These are phyloP conservation scores for Dinoponera quadriceps DNA, from an alignment of 1,140 invertebrate species.

Conservation along the genomic window DNA sequence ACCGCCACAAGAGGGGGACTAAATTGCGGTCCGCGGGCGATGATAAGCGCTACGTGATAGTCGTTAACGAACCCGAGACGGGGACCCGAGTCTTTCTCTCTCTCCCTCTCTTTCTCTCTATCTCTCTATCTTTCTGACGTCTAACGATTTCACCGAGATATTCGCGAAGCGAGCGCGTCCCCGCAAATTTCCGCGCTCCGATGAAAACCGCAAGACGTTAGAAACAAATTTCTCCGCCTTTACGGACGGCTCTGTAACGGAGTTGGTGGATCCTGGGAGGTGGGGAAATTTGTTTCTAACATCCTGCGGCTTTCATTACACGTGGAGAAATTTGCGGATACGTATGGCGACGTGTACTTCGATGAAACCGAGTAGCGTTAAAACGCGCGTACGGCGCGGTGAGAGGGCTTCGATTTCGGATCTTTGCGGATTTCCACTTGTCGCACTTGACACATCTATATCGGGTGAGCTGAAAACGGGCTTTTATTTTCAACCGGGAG, in stretches of 20 bases:
- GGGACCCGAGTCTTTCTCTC: neutral
- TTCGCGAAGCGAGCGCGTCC: slow-evolving; percentile 3
- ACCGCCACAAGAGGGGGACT: neutral
- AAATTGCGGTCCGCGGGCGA: slow-evolving; percentile 24
- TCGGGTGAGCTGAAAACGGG: too few species aligned
- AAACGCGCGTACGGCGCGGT: neutral
- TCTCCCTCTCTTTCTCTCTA: too few species aligned
- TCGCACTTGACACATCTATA: too few species aligned
- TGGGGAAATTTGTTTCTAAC: slow-evolving; percentile 39
- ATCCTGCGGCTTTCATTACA: slow-evolving; percentile 10
- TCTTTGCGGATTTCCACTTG: too few species aligned
- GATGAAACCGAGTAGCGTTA: neutral
- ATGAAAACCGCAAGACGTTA: slow-evolving; percentile 57
- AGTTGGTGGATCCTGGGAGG: neutral
- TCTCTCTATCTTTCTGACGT: slow-evolving; percentile 12
- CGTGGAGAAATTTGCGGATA: slow-evolving; percentile 14
- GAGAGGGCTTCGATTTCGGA: too few species aligned
- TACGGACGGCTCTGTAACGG: neutral
- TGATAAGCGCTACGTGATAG: slow-evolving; percentile 34
- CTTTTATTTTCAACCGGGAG: too few species aligned
- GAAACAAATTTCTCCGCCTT: slow-evolving; percentile 51
- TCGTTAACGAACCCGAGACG: slow-evolving; percentile 35
- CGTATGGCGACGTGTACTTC: neutral
- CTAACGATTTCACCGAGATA: slow-evolving; percentile 45
- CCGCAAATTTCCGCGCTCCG: slow-evolving; percentile 42